A percentile compares a stretch with the other conserved stretches of the same genome.
These are phyloP conservation scores for Centropyge bicolor DNA, from an alignment of 2,797 vertebrate genomes.

Conservation along the genomic window DNA sequence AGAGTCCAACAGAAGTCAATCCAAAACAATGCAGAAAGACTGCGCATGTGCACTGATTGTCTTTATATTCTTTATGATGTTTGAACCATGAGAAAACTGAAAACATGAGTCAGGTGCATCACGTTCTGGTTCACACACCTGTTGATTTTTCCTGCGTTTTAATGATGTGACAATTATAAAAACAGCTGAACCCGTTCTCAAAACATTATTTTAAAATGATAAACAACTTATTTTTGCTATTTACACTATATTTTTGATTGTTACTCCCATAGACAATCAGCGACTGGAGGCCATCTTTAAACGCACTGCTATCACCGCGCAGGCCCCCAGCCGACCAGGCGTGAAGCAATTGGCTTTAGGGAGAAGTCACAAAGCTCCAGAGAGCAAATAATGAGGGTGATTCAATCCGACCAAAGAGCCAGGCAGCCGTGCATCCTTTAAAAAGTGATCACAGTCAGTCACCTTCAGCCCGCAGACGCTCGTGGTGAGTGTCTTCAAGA, in stretches of 20 bases:
- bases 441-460: constrained; percentile 53
- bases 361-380: constrained; percentile 82
- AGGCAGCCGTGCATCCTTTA: constrained; percentile 59
- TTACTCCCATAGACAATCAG: not conserved
- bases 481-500: constrained; percentile 11
- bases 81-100: not conserved
- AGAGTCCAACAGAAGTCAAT: constrained; percentile 61
- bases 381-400: constrained; percentile 73
- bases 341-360: constrained; percentile 75
- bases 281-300: constrained; percentile 22
- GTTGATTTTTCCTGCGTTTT: not conserved
- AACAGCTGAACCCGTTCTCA: not conserved
- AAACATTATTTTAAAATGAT: not conserved
- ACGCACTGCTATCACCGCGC: constrained; percentile 49
- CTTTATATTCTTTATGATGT: not conserved
- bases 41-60: not conserved
- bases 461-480: constrained; percentile 22
- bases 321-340: constrained; percentile 59
- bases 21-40: constrained; percentile 25
- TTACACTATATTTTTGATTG: not conserved
- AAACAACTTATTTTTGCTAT: not conserved
- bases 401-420: constrained; percentile 63
- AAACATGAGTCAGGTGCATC: not conserved
- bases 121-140: not conserved
- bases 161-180: not conserved